A percentile compares a stretch with the other conserved stretches of the same genome.
These are phyloP conservation scores for Spicauda simplicius DNA, from an alignment of 2,888 invertebrate species.

Conservation along the genomic window DNA sequence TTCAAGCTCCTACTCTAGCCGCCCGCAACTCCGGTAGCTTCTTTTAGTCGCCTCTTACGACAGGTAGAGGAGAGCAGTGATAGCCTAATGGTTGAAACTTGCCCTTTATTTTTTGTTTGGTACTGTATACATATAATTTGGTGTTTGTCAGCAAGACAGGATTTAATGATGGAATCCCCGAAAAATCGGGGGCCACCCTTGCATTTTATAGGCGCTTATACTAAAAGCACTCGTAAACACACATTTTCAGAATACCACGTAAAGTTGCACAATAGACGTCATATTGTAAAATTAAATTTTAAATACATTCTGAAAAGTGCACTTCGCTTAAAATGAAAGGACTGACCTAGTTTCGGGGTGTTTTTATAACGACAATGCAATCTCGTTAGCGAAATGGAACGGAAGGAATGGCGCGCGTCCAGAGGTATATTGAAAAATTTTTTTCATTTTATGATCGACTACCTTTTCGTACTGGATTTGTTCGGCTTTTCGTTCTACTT, in stretches of 20 bases:
- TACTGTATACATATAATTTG: no score
- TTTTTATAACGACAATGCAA: conserved; percentile 31
- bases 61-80: no score
- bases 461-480: not conserved
- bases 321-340: conserved; percentile 20
- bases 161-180: no score
- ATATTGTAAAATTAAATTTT: conserved; percentile 16
- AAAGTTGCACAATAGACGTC: not conserved
- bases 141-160: no score
- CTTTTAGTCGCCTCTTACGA: no score
- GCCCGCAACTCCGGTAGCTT: no score
- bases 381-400: conserved; percentile 38
- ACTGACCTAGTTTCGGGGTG: conserved; percentile 25
- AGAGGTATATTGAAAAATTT: conserved; percentile 3
- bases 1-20: no score
- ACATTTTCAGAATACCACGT: not conserved
- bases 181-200: no score
- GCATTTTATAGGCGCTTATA: no score
- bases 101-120: no score
- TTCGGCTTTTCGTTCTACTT: not conserved
- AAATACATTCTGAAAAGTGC: conserved; percentile 27
- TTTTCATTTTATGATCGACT: conserved; percentile 12
- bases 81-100: no score
- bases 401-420: conserved; percentile 27
- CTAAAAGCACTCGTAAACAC: not conserved